Evolutionary conservation across 1,140 invertebrate species (phyloP), one percentile per base, ranked within the genome.

Genomic region (Carcinoscorpius rotundicauda): DNA sequence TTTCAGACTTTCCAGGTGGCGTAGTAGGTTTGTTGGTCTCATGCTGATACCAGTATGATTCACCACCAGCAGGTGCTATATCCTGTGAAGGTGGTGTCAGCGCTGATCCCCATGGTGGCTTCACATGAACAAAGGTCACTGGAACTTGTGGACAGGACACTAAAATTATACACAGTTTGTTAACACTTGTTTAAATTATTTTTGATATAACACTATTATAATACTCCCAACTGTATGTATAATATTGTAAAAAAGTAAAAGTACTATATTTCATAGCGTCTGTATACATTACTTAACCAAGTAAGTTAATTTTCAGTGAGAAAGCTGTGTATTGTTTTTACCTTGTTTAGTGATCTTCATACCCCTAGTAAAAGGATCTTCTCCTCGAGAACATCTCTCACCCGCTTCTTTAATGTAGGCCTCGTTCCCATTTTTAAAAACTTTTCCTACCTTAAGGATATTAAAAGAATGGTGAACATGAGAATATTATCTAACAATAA

Each of bases 401-500:
- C 85, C 85, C 53, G 85, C 85, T 76, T 87, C 86, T 69, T 83
- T 85, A 61, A 86, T 85, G 66, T 81, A 84, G 55, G 77, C 73
- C 66, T 84, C 83, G 71, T 85, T 82, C 51, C 82, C 81, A n/a
- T 82, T 79, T 10, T 79, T 81, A 0, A 84, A 76, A 11, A 86
- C 85, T 29, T 81, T 79, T 1, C 85, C 86, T 3, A 86, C 69
- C 73, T 74, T 10, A 4, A 51, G 60, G 11, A 60, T 59, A 60
- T 9, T 49, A 29, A 52, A 49, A 57, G 48, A 55, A 29, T 29
- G 29, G 29, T 29, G 29, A 29, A 29, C 29, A 29, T 29, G 29
- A 29, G 29, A 29, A 29, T 29, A 29, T 29, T 29, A 29, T 29
- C 29, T 29, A 29, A 29, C 29, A 29, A 29, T 29, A 29, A 29